Evolutionary conservation across 2,113 vertebrate genomes (phyloP).

Genomic region (Sturnus vulgaris): DNA sequence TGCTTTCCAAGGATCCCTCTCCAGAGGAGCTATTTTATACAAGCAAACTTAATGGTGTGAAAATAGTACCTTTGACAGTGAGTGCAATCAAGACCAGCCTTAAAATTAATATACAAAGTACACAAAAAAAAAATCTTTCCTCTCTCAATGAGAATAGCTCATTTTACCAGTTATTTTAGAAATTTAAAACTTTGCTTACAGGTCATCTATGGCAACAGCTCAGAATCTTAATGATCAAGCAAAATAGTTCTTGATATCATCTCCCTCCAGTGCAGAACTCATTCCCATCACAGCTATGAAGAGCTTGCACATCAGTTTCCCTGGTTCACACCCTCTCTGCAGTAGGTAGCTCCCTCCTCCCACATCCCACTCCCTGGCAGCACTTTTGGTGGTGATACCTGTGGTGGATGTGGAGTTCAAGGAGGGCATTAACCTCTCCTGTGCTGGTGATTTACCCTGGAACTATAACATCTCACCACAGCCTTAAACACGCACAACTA

Average conservation of each 20-base stretch:
- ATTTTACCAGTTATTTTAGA: not conserved
- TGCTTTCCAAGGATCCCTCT: not conserved
- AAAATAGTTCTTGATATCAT: not conserved
- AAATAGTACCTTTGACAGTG: not conserved
- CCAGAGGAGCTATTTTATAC: not conserved
- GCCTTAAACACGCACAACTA: not conserved
- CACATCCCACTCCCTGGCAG: not conserved
- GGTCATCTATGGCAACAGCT: not conserved
- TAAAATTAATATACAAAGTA: not conserved
- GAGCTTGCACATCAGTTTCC: accelerated
- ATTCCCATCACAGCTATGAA: not conserved
- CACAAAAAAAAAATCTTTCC: not conserved
- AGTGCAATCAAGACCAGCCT: not conserved
- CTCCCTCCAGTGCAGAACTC: not conserved
- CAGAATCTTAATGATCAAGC: not conserved
- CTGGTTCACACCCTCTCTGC: not conserved
- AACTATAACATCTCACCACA: not conserved
- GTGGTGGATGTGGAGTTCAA: not conserved
- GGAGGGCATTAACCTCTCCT: not conserved
- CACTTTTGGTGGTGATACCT: not conserved
- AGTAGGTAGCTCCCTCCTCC: not conserved
- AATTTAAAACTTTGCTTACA: not conserved
- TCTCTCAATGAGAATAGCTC: not conserved
- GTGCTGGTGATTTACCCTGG: not conserved
- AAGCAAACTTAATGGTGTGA: not conserved